Conservation (phyloP, 2,888 invertebrate genomes). For the Callimorpha dominula region DNA sequence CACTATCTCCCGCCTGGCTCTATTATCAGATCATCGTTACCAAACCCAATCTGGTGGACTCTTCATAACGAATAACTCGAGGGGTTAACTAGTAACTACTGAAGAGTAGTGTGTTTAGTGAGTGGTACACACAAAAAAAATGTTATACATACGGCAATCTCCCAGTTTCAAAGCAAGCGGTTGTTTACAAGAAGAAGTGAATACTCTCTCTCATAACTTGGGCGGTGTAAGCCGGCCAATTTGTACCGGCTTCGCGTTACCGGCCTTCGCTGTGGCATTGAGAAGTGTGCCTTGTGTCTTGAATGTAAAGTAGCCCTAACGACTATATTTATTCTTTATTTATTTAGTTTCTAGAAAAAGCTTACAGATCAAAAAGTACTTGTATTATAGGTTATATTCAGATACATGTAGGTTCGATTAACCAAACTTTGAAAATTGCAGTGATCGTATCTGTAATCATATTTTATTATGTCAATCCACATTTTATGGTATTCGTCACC, state of each 20-base stretch:
- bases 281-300: constrained; percentile 55
- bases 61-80: too few relatives aligned
- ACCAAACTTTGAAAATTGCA: too few relatives aligned
- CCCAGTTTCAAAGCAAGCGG: constrained; percentile 1
- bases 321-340: constrained; percentile 22
- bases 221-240: constrained; percentile 51
- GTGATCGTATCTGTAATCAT: too few relatives aligned
- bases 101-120: too few relatives aligned
- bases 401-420: too few relatives aligned
- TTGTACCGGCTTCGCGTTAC: constrained; percentile 63
- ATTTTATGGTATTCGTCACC: too few relatives aligned
- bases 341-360: background rate
- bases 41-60: too few relatives aligned
- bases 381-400: background rate
- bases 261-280: constrained; percentile 56
- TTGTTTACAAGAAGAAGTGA: constrained; percentile 9
- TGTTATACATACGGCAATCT: background rate
- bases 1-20: too few relatives aligned
- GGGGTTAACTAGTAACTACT: too few relatives aligned
- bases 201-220: constrained; percentile 17
- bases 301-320: constrained; percentile 61
- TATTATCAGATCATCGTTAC: too few relatives aligned
- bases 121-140: background rate
- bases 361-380: background rate
- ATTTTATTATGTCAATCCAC: too few relatives aligned